Percentiles rank a stretch among this genome's conserved stretches.
Evolutionary conservation across 2,888 invertebrate genomes (phyloP).

Genomic region (Deilephila elpenor): DNA sequence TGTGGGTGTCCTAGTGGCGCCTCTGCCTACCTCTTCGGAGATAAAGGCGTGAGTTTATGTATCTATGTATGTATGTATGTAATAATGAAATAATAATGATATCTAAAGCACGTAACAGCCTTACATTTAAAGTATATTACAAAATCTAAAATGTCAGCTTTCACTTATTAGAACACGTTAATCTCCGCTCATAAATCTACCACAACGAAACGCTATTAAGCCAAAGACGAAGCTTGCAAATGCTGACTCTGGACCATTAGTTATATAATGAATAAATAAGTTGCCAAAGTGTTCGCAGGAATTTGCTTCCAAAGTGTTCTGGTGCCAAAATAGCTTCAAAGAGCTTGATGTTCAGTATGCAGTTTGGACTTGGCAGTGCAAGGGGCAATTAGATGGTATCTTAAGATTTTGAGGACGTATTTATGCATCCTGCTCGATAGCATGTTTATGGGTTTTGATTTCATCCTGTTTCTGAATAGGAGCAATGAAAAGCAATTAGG

Average conservation of each 20-base stretch:
- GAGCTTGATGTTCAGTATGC: not conserved
- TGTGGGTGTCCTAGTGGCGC: too few species aligned
- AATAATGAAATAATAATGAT: too few species aligned
- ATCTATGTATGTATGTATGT: too few species aligned
- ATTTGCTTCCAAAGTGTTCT: not conserved
- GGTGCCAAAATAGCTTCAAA: slow-evolving; percentile 1
- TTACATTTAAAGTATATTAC: too few species aligned
- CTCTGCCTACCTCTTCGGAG: too few species aligned
- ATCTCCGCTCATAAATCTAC: not conserved
- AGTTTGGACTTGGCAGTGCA: not conserved
- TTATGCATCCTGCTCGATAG: not conserved
- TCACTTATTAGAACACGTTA: not conserved
- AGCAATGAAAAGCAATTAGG: too few species aligned
- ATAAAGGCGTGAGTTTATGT: too few species aligned
- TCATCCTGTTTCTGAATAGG: not conserved
- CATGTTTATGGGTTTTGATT: not conserved
- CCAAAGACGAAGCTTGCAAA: not conserved
- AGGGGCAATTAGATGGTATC: not conserved
- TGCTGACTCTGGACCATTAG: not conserved
- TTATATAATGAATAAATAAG: slow-evolving; percentile 1
- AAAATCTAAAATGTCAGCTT: too few species aligned
- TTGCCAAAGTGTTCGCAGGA: slow-evolving; percentile 3
- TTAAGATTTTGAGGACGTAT: not conserved
- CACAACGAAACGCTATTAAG: not conserved
- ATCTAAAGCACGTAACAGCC: too few species aligned